These are phyloP conservation scores for Globicephala melas DNA, from an alignment of 2,113 vertebrate species.

Conservation along the genomic window DNA sequence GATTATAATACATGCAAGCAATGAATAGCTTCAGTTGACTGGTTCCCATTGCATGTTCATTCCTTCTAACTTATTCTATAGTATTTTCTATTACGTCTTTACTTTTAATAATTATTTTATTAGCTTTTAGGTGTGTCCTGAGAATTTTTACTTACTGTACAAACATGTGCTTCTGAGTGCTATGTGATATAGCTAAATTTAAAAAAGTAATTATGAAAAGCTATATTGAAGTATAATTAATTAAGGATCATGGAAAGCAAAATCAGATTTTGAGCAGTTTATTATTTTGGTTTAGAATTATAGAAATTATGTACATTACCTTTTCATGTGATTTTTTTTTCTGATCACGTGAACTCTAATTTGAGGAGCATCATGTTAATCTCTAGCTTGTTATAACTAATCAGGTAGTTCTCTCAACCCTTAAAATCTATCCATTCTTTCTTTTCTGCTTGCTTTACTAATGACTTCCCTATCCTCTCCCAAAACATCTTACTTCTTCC, in stretches of 20 bases:
- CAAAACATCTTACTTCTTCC: slow-evolving; percentile 70
- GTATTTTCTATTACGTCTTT: slow-evolving; percentile 42
- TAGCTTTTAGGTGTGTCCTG: background rate
- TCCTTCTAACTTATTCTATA: background rate
- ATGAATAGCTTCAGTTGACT: background rate
- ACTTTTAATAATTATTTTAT: slow-evolving; percentile 40
- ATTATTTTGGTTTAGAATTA: background rate
- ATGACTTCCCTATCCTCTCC: slow-evolving; percentile 82
- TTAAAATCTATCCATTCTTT: slow-evolving; percentile 75
- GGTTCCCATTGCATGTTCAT: background rate
- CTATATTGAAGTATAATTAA: background rate
- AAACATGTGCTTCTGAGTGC: slow-evolving; percentile 7
- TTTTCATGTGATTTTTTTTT: background rate
- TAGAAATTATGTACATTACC: background rate
- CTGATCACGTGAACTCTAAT: slow-evolving; percentile 9
- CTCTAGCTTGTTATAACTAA: slow-evolving; percentile 49
- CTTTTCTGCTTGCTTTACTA: slow-evolving; percentile 81
- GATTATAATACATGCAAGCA: background rate
- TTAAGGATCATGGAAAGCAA: slow-evolving; percentile 8
- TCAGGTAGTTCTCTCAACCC: slow-evolving; percentile 60
- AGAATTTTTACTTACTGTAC: slow-evolving; percentile 15
- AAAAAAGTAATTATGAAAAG: slow-evolving; percentile 23
- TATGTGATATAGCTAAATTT: slow-evolving; percentile 12
- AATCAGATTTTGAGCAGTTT: slow-evolving; percentile 22
- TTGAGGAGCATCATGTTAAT: background rate